Percentiles rank a stretch among this genome's conserved stretches.
Conservation (phyloP, 2,113 vertebrate genomes). For the Amphiprion percula region DNA sequence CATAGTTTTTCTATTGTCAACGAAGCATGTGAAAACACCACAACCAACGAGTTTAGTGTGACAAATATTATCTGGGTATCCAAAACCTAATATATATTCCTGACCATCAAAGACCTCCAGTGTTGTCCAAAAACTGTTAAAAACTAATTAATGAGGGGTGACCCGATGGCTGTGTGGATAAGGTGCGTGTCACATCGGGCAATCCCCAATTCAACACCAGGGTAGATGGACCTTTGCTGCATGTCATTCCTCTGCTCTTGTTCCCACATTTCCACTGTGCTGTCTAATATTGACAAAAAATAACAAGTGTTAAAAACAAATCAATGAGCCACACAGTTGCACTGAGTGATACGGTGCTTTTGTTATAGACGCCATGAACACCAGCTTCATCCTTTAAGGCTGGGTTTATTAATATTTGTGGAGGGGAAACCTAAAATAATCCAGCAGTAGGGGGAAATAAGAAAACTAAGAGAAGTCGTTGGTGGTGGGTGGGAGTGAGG, state of each 20-base stretch:
- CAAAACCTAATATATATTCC: neutral
- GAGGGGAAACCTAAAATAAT: slow-evolving; percentile 11
- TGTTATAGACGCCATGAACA: too few relatives aligned
- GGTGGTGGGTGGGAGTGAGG: slow-evolving; percentile 24
- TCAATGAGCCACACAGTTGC: neutral
- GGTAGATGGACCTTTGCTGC: too few relatives aligned
- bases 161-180: too few relatives aligned
- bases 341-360: neutral
- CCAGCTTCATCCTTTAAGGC: neutral
- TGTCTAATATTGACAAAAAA: neutral
- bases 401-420: slow-evolving; percentile 6
- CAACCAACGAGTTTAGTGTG: neutral
- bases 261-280: neutral
- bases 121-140: neutral
- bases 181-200: too few relatives aligned
- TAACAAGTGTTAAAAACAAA: neutral
- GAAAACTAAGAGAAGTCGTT: slow-evolving; percentile 21
- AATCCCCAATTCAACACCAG: too few relatives aligned
- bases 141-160: neutral
- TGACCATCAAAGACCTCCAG: neutral
- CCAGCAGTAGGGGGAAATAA: neutral
- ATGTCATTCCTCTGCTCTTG: too few relatives aligned
- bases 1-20: neutral
- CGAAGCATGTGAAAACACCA: neutral
- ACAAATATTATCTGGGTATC: neutral